Base-by-base conservation (phyloP, 2,113 vertebrate species). In the Calyptommatus sinebrachiatus region DNA sequence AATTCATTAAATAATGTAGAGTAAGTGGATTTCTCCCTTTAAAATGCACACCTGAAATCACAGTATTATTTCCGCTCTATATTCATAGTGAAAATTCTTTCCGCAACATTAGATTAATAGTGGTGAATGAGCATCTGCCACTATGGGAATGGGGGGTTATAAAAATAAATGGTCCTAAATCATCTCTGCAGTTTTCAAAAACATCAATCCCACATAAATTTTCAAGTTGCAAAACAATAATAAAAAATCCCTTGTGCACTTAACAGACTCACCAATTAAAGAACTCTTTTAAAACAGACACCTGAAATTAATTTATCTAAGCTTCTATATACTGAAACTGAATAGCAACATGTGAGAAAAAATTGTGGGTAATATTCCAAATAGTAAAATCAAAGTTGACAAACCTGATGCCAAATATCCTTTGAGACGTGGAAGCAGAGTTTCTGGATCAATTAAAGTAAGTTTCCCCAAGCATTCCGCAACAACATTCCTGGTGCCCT, bases 401-500 rank as follows among this genome's bases (percentile, higher is more conserved):
- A 76, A 62, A 99, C 98, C 98, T 95, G 98, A 98, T 84, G 97
- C 96, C 92, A 99, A 96, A 90, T 99, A 99, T 50, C 98, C 97
- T 88, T 99, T 99, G 78, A 99, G 97, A 7, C 97, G 94, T 24
- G 98, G 98, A 88, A 99, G 95, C 61, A 99, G 96, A 2, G 97
- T 99, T 89, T 99, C 98, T 2, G 98, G 98, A 90, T 99, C 97
- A 87, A 99, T 99, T 74, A 99, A 94, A 0, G 98, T 98, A 85
- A 99, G 97, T 87, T 99, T 99, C 57, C 98, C 98, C 90, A 99
- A 93, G 91, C 98, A 99, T 88, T 99, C 98, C 2, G 98, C 98
- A 87, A 99, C 98, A 73, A 99, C 98, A 84, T 99, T 99, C 89
- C 98, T 94, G 71, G 98, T 99, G 83, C 98, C 98, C 85, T 99